These are phyloP conservation scores for Oncorhynchus tshawytscha DNA, from an alignment of 2,113 vertebrate genomes.

Conservation along the genomic window DNA sequence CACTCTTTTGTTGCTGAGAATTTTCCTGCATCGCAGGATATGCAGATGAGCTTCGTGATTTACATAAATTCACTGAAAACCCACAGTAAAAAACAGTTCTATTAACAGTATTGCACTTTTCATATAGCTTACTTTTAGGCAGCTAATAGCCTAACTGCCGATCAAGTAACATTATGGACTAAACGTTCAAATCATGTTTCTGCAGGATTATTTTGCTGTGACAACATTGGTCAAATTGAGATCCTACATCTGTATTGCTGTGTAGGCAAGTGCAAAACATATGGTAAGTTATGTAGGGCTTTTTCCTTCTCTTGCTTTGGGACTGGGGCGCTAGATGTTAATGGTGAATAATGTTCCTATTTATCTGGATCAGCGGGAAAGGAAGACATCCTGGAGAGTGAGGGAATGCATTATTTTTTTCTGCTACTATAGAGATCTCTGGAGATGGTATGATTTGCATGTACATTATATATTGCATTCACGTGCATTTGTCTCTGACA, in stretches of 20 bases:
- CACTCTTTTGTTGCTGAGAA: no score
- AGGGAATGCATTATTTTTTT: slow-evolving; percentile 35
- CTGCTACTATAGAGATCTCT: slow-evolving; percentile 11
- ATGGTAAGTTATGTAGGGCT: slow-evolving; percentile 4
- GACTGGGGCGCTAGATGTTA: slow-evolving; percentile 37
- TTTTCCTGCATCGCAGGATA: no score
- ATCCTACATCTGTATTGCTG: neutral
- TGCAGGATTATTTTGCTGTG: no score
- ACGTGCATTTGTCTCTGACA: slow-evolving; percentile 36
- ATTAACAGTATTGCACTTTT: no score
- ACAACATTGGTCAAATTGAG: no score
- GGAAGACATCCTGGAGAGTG: slow-evolving; percentile 13
- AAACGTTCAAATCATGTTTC: no score
- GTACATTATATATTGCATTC: slow-evolving; percentile 27
- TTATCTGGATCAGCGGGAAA: slow-evolving; percentile 53
- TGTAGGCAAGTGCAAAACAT: slow-evolving; percentile 35
- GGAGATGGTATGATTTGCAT: slow-evolving; percentile 22
- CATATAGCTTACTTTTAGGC: no score
- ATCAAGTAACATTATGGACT: no score
- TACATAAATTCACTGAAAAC: no score
- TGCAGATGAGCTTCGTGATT: no score
- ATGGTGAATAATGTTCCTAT: slow-evolving; percentile 57
- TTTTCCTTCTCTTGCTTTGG: slow-evolving; percentile 19
- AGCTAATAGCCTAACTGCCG: no score
- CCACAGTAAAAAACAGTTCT: no score